These are phyloP conservation scores for Griposia aprilina DNA, from an alignment of 2,888 invertebrate species.

Conservation along the genomic window DNA sequence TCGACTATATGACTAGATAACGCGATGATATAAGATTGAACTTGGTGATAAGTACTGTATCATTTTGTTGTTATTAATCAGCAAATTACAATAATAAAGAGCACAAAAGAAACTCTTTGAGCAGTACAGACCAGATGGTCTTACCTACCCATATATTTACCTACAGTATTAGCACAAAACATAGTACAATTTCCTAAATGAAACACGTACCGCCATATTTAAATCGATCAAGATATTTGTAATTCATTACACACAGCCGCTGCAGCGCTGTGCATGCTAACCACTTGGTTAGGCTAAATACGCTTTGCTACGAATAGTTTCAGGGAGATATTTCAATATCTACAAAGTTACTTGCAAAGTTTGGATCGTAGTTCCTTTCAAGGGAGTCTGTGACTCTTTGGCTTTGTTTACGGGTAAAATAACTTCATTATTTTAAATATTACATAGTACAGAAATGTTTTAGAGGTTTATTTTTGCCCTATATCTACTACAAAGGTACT, in stretches of 20 bases:
- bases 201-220: slow-evolving; percentile 41
- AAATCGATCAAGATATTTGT: slow-evolving; percentile 63
- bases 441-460: neutral
- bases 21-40: no score
- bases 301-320: slow-evolving; percentile 43
- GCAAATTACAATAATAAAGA: neutral
- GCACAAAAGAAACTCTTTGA: neutral
- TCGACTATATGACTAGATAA: no score
- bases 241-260: slow-evolving; percentile 56
- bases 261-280: slow-evolving; percentile 61
- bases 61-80: neutral
- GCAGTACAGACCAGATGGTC: neutral
- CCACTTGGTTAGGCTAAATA: slow-evolving; percentile 42
- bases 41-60: neutral
- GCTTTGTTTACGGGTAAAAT: neutral
- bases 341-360: slow-evolving; percentile 13
- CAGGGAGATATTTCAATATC: slow-evolving; percentile 56
- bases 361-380: neutral
- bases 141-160: neutral
- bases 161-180: neutral
- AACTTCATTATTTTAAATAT: slow-evolving; percentile 1
- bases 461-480: neutral
- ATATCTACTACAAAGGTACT: neutral
- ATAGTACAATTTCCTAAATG: slow-evolving; percentile 31
- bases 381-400: neutral